phyloP scores from a whole-genome alignment of 2,113 vertebrate genomes.

The Ailuropoda melanoleuca region DNA sequence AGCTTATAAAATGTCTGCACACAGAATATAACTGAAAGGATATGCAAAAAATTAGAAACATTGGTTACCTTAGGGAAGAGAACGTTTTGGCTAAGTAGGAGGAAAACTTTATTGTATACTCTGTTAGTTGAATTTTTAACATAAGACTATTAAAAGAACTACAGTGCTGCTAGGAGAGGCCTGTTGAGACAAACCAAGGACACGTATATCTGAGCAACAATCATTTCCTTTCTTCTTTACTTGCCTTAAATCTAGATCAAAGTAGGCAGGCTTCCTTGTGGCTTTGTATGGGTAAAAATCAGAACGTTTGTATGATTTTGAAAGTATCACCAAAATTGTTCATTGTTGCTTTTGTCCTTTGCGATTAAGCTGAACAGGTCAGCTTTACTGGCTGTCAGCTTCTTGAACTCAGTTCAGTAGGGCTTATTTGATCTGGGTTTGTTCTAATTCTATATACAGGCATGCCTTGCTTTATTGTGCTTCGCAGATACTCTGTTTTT shows the following conservation, averaged over 20 bases:
- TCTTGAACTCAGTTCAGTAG: constrained; percentile 1
- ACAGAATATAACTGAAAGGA: not conserved
- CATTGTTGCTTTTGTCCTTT: constrained; percentile 48
- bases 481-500: not conserved
- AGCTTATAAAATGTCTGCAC: not conserved
- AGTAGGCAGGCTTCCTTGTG: not conserved
- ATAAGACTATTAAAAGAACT: not conserved
- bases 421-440: not conserved
- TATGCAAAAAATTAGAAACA: constrained; percentile 23
- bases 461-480: not conserved
- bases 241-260: constrained; percentile 22
- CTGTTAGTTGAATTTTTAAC: constrained; percentile 29
- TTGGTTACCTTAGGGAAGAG: not conserved
- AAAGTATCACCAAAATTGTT: constrained; percentile 13
- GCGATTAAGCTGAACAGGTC: not conserved
- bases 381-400: not conserved
- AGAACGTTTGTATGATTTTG: constrained; percentile 45
- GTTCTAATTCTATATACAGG: not conserved
- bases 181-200: not conserved
- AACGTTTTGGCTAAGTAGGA: not conserved
- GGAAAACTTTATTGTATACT: not conserved
- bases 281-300: constrained; percentile 22
- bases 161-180: not conserved
- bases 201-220: not conserved
- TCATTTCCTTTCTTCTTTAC: constrained; percentile 40